Percentiles rank a stretch among this genome's conserved stretches.
Conservation (phyloP, 2,797 vertebrate species). For the Sparus aurata region DNA sequence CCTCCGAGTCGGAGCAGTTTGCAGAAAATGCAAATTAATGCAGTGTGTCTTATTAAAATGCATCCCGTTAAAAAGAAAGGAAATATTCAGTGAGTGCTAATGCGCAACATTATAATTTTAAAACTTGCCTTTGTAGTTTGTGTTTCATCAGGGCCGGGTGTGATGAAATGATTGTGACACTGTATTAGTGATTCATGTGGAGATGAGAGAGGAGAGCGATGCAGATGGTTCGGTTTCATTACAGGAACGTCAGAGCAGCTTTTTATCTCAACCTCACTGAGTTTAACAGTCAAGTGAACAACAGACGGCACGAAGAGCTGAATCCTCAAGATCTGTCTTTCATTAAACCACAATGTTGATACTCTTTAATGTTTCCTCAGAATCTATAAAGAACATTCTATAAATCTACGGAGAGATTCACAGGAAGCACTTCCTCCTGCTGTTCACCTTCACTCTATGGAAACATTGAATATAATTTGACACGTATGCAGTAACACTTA, state of each 20-base stretch:
- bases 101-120: slow-evolving; percentile 67
- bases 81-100: slow-evolving; percentile 60
- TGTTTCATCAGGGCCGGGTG: slow-evolving; percentile 63
- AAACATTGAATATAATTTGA: too few relatives aligned
- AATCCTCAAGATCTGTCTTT: background rate
- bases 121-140: slow-evolving; percentile 76
- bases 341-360: background rate
- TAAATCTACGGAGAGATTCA: too few relatives aligned
- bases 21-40: slow-evolving; percentile 65
- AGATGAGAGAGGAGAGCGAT: slow-evolving; percentile 38
- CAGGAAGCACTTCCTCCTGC: too few relatives aligned
- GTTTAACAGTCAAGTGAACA: slow-evolving; percentile 3
- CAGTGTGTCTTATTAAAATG: slow-evolving; percentile 71
- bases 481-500: too few relatives aligned
- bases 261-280: slow-evolving; percentile 23
- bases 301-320: background rate
- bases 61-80: slow-evolving; percentile 56
- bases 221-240: slow-evolving; percentile 49
- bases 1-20: slow-evolving; percentile 28
- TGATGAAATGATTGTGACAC: slow-evolving; percentile 75
- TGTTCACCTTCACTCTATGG: too few relatives aligned
- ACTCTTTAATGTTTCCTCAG: background rate
- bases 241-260: slow-evolving; percentile 36
- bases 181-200: slow-evolving; percentile 65
- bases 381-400: background rate